Evolutionary conservation across 2,888 invertebrate genomes (phyloP).

Genomic region (Griposia aprilina): DNA sequence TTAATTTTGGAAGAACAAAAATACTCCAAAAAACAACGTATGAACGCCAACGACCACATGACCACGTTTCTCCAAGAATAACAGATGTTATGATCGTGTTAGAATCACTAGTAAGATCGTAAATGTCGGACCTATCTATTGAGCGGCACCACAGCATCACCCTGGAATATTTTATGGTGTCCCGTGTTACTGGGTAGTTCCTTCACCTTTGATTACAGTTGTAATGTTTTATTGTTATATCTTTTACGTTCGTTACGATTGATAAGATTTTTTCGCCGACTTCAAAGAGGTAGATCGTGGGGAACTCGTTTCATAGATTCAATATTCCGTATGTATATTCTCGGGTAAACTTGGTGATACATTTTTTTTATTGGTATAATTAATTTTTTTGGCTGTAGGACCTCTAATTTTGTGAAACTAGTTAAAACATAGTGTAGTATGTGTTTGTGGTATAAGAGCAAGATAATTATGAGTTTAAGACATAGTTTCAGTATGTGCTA

Average conservation of each 20-base stretch:
- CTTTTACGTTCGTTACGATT: neutral
- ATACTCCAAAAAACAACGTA: neutral
- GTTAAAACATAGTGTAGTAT: too few relatives aligned
- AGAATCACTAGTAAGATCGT: constrained; percentile 30
- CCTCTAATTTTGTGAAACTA: too few relatives aligned
- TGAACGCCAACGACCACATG: neutral
- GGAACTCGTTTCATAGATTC: too few relatives aligned
- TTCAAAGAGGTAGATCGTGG: neutral
- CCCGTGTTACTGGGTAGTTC: constrained; percentile 10
- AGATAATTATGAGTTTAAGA: too few relatives aligned
- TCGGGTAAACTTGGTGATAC: too few relatives aligned
- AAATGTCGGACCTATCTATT: constrained; percentile 35
- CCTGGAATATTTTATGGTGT: constrained; percentile 20
- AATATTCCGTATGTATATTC: too few relatives aligned
- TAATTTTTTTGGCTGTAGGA: too few relatives aligned
- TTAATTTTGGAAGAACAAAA: neutral
- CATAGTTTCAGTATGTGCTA: too few relatives aligned
- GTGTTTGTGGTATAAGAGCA: too few relatives aligned
- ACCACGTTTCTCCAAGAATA: neutral
- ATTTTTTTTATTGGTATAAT: too few relatives aligned
- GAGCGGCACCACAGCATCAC: neutral
- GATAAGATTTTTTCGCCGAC: neutral
- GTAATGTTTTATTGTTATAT: constrained; percentile 41
- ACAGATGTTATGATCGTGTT: constrained; percentile 27
- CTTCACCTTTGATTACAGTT: constrained; percentile 45